Evolutionary conservation across 2,113 vertebrate genomes (phyloP).

Genomic region (Athene cunicularia): DNA sequence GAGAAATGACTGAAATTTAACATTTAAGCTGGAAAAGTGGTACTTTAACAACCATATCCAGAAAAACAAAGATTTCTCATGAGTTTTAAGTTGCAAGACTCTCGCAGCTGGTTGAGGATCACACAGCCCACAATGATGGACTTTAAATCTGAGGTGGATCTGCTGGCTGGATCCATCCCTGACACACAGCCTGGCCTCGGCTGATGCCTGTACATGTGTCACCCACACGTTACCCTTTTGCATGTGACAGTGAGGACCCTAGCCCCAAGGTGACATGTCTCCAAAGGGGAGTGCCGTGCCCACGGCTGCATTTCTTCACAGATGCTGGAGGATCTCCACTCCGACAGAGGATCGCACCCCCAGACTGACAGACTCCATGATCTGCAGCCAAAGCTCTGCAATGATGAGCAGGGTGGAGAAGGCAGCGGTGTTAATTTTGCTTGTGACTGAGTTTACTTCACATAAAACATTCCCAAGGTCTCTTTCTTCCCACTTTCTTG

Average conservation of each 20-base stretch:
- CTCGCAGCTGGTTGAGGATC: not conserved
- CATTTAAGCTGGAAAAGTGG: not conserved
- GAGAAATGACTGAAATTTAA: not conserved
- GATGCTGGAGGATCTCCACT: rapidly evolving
- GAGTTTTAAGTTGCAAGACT: not conserved
- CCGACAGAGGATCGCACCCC: rapidly evolving
- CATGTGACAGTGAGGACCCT: not conserved
- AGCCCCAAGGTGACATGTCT: not conserved
- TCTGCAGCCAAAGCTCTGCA: not conserved
- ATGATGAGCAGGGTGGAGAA: not conserved
- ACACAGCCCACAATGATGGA: not conserved
- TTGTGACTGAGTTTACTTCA: not conserved
- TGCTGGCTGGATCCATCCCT: not conserved
- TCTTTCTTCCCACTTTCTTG: not conserved
- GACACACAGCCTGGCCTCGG: not conserved
- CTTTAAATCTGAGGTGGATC: rapidly evolving
- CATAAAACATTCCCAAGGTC: not conserved
- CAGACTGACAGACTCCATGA: rapidly evolving
- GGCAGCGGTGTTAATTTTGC: not conserved
- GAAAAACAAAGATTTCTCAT: not conserved
- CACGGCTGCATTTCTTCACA: rapidly evolving
- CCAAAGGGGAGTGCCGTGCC: not conserved
- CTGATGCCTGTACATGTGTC: not conserved
- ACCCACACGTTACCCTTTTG: not conserved
- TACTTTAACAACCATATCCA: not conserved